Conservation (phyloP, 2,113 vertebrate genomes). For the Rhadina sibilatrix region DNA sequence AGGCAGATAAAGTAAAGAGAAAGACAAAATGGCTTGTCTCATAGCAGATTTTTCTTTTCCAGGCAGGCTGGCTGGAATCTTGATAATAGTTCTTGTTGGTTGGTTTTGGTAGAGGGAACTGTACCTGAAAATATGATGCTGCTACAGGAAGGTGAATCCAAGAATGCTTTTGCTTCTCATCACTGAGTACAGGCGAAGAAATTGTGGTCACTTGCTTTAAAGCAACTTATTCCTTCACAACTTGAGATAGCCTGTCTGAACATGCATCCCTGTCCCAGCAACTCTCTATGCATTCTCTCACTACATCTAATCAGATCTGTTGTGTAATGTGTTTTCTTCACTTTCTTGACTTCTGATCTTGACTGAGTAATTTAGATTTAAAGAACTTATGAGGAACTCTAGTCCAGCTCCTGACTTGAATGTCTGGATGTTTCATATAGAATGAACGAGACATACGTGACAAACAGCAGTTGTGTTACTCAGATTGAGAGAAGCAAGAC, state of each 20-base stretch:
- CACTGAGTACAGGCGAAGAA: neutral
- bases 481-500: neutral
- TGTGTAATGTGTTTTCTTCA: neutral
- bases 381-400: neutral
- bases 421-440: neutral
- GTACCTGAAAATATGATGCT: neutral
- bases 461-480: neutral
- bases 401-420: neutral
- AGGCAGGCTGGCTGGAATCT: neutral
- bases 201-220: neutral
- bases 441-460: neutral
- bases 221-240: neutral
- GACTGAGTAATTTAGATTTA: neutral
- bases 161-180: neutral
- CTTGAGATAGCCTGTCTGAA: neutral
- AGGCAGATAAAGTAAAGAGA: neutral
- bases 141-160: neutral
- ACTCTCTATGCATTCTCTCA: neutral
- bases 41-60: neutral
- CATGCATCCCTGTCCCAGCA: neutral
- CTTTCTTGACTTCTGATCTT: neutral
- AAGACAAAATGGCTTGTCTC: neutral
- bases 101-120: neutral
- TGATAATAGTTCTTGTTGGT: neutral
- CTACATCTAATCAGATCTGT: neutral